Evolutionary conservation across 2,113 vertebrate species (phyloP).

Genomic region (Elephantulus edwardii): DNA sequence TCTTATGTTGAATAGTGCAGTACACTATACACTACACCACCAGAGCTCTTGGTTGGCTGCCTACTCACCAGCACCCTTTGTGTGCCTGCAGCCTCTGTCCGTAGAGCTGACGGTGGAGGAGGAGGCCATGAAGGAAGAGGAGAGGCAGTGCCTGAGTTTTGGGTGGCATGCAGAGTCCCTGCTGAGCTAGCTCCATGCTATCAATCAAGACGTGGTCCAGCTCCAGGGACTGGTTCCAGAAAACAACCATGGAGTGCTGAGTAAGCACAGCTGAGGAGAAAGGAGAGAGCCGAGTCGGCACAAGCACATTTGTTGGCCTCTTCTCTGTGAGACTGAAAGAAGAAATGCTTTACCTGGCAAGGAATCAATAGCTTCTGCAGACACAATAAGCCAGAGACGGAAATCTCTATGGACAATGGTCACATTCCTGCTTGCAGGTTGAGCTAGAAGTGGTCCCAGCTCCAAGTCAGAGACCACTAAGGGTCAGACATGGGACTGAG

Average conservation of each 20-base stretch:
- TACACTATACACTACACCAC: too few relatives aligned
- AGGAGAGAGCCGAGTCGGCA: conserved; percentile 28
- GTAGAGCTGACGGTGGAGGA: conserved; percentile 86
- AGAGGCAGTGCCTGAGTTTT: conserved; percentile 63
- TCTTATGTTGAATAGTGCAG: too few relatives aligned
- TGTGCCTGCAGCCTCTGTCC: conserved; percentile 76
- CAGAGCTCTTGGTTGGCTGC: too few relatives aligned
- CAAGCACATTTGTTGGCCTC: background rate
- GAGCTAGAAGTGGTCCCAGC: background rate
- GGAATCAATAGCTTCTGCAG: conserved; percentile 66
- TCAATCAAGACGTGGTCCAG: conserved; percentile 79
- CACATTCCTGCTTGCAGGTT: background rate
- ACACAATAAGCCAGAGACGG: conserved; percentile 87
- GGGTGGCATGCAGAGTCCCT: conserved; percentile 8
- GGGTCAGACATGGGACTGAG: conserved; percentile 37
- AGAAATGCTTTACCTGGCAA: conserved; percentile 84
- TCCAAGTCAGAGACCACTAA: conserved; percentile 50
- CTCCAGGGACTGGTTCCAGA: conserved; percentile 83
- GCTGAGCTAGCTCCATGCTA: conserved; percentile 62
- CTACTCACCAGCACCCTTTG: conserved; percentile 67
- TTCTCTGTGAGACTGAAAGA: background rate
- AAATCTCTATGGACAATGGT: conserved; percentile 80
- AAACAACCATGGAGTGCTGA: conserved; percentile 72
- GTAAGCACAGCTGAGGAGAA: conserved; percentile 69
- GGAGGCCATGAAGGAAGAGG: conserved; percentile 82